Conservation (phyloP, 1,140 invertebrate genomes). For the Dufourea novaeangliae region DNA sequence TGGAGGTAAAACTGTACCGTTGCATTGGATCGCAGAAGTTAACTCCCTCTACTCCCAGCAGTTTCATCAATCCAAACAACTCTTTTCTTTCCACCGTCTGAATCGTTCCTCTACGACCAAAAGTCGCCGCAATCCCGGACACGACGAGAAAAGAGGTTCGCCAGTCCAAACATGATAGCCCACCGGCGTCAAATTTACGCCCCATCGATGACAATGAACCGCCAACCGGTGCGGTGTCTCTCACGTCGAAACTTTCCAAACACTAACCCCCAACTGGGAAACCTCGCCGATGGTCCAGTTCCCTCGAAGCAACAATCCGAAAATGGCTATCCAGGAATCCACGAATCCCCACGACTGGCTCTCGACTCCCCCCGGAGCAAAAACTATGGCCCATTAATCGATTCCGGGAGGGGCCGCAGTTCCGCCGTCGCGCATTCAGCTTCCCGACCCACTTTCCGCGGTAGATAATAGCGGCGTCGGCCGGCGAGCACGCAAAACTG, state of each 20-base stretch:
- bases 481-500: constrained; percentile 43
- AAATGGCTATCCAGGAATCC: not conserved
- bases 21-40: no score
- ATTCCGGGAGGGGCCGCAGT: constrained; percentile 1
- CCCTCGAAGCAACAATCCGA: not conserved
- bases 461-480: constrained; percentile 33
- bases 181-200: not conserved
- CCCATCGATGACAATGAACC: not conserved
- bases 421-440: constrained; percentile 16
- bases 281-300: no score
- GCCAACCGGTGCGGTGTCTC: not conserved
- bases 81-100: no score
- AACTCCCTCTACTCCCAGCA: no score
- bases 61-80: no score
- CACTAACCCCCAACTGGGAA: not conserved
- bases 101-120: no score
- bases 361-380: not conserved
- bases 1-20: no score
- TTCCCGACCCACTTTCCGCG: constrained; percentile 36
- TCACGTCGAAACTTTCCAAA: not conserved
- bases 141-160: no score
- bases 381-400: constrained; percentile 47
- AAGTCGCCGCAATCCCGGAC: no score
- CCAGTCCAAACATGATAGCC: no score
- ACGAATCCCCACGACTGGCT: not conserved